These are phyloP conservation scores for Pristis pectinata DNA, from an alignment of 2,797 vertebrate species.

Conservation along the genomic window DNA sequence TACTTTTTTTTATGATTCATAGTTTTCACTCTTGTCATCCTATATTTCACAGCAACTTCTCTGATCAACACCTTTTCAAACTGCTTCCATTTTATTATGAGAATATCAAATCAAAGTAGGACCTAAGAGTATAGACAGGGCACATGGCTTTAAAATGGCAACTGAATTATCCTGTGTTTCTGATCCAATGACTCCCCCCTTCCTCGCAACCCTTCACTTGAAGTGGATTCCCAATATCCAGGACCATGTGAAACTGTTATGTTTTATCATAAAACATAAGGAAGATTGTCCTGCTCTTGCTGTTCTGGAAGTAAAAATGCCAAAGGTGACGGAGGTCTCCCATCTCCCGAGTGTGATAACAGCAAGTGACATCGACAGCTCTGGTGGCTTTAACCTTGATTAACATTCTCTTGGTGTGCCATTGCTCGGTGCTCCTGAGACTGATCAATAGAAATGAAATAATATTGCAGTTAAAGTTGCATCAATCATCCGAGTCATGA, in stretches of 20 bases:
- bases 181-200: neutral
- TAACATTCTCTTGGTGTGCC: neutral
- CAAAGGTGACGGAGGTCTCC: neutral
- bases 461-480: constrained; percentile 13
- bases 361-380: neutral
- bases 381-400: neutral
- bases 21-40: neutral
- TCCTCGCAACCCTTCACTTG: neutral
- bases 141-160: neutral
- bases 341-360: neutral
- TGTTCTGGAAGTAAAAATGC: neutral
- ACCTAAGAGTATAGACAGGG: neutral
- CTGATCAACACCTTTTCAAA: neutral
- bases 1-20: too few relatives aligned
- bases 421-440: neutral
- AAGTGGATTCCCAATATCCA: neutral
- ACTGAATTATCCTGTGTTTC: neutral
- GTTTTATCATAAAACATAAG: neutral
- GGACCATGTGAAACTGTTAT: too few relatives aligned
- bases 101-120: neutral
- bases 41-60: neutral
- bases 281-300: neutral
- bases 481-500: constrained; percentile 11
- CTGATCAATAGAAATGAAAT: constrained; percentile 36
- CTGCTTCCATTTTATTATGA: neutral